Conservation (phyloP, 2,113 vertebrate species). For the Rhabdomys dilectus region DNA sequence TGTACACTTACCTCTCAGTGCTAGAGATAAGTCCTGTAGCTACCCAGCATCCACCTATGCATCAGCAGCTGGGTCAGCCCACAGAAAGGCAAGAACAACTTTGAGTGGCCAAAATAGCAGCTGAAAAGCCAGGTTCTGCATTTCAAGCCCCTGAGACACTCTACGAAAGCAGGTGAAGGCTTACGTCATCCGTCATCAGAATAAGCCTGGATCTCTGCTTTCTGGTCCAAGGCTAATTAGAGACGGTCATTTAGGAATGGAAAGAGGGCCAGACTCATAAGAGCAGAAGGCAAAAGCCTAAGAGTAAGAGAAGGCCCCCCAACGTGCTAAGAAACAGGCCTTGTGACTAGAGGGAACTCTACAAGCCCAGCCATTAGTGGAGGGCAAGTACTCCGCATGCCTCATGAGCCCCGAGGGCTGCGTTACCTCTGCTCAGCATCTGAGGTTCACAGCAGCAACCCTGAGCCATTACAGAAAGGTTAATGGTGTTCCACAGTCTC, state of each 20-base stretch:
- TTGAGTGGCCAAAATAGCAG: not conserved
- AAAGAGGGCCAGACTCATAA: not conserved
- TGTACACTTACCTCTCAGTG: not conserved
- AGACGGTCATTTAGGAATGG: not conserved
- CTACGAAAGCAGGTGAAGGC: not conserved
- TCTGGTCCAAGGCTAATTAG: slow-evolving; percentile 9
- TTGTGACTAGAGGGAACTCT: not conserved
- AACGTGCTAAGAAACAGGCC: not conserved
- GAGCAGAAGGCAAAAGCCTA: not conserved
- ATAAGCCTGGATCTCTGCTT: not conserved
- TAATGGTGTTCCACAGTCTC: slow-evolving; percentile 74
- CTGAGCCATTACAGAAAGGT: slow-evolving; percentile 79
- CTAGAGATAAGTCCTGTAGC: not conserved
- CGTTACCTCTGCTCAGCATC: slow-evolving; percentile 25
- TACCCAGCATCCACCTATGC: not conserved
- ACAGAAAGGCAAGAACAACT: not conserved
- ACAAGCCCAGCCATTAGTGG: not conserved
- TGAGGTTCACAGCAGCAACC: slow-evolving; percentile 66
- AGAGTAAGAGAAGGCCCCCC: not conserved
- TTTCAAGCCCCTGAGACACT: not conserved
- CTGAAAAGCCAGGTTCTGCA: not conserved
- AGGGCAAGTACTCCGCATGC: slow-evolving; percentile 46
- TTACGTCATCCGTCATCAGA: not conserved
- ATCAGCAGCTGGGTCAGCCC: accelerated
- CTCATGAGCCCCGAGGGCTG: slow-evolving; percentile 58